These are phyloP conservation scores for Pasiphila rectangulata DNA, from an alignment of 2,888 invertebrate genomes.

Conservation along the genomic window DNA sequence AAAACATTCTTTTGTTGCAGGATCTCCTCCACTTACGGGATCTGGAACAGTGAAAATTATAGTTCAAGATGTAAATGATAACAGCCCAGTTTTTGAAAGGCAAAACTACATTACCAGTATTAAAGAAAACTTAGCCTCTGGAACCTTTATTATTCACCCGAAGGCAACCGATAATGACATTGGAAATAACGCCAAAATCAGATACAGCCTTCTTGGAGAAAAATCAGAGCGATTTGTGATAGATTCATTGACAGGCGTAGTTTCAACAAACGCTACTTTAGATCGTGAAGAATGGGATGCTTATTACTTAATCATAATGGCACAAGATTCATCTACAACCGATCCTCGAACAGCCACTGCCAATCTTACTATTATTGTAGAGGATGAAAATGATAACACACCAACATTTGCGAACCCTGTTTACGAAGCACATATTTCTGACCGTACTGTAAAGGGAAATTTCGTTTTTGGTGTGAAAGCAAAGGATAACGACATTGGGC, in stretches of 20 bases:
- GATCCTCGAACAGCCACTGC: slow-evolving; percentile 91
- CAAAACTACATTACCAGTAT: slow-evolving; percentile 89
- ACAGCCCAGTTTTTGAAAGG: slow-evolving; percentile 92
- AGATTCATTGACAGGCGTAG: slow-evolving; percentile 88
- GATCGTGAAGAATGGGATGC: slow-evolving; percentile 89
- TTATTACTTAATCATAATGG: slow-evolving; percentile 91
- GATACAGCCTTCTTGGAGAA: slow-evolving; percentile 91
- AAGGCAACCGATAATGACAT: slow-evolving; percentile 90
- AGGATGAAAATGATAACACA: slow-evolving; percentile 92
- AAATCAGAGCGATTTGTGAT: slow-evolving; percentile 90
- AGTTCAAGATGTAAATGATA: slow-evolving; percentile 97
- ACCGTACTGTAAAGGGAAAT: slow-evolving; percentile 88
- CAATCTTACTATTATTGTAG: slow-evolving; percentile 88
- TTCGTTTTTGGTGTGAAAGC: slow-evolving; percentile 96
- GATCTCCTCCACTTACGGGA: slow-evolving; percentile 94
- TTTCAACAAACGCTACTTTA: slow-evolving; percentile 85
- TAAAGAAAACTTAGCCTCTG: slow-evolving; percentile 90
- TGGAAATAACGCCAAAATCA: slow-evolving; percentile 92
- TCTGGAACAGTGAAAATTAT: slow-evolving; percentile 93
- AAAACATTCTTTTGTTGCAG: slow-evolving; percentile 74
- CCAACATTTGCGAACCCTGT: slow-evolving; percentile 87
- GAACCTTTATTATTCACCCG: slow-evolving; percentile 88
- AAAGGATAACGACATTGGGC: slow-evolving; percentile 89
- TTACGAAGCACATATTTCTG: slow-evolving; percentile 91
- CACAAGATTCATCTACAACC: slow-evolving; percentile 93